Evolutionary conservation across 2,113 vertebrate species (phyloP).

Genomic region (Cebus imitator): DNA sequence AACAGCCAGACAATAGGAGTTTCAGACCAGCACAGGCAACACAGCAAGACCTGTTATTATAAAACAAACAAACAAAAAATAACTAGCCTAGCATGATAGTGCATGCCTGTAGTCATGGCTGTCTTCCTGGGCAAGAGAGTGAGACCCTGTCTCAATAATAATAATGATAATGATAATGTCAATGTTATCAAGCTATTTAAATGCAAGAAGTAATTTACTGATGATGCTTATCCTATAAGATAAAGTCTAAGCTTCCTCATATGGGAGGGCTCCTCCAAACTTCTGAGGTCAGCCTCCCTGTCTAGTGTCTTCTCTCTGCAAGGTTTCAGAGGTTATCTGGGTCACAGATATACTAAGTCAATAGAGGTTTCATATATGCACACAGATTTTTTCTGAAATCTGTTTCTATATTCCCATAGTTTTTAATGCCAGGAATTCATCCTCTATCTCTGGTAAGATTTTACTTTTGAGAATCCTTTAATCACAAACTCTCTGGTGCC

Average conservation of each 20-base stretch:
- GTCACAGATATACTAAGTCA: not conserved
- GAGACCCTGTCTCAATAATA: too few species aligned
- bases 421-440: not conserved
- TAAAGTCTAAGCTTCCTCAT: not conserved
- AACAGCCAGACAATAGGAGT: too few species aligned
- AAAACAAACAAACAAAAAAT: too few species aligned
- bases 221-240: not conserved
- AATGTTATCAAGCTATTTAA: not conserved
- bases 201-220: not conserved
- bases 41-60: too few species aligned
- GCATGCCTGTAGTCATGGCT: too few species aligned
- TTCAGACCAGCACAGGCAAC: too few species aligned
- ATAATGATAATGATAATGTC: not conserved
- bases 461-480: not conserved
- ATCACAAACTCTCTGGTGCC: too few species aligned
- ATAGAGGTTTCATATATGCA: not conserved
- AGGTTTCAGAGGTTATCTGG: not conserved
- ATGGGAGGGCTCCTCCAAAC: not conserved
- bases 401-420: not conserved
- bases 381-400: not conserved
- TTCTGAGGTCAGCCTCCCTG: not conserved
- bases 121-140: too few species aligned
- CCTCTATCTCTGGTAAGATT: not conserved
- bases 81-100: too few species aligned
- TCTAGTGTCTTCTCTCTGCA: not conserved